phyloP scores from a whole-genome alignment of 2,888 invertebrate species.

The Chaetoderma sp. region DNA sequence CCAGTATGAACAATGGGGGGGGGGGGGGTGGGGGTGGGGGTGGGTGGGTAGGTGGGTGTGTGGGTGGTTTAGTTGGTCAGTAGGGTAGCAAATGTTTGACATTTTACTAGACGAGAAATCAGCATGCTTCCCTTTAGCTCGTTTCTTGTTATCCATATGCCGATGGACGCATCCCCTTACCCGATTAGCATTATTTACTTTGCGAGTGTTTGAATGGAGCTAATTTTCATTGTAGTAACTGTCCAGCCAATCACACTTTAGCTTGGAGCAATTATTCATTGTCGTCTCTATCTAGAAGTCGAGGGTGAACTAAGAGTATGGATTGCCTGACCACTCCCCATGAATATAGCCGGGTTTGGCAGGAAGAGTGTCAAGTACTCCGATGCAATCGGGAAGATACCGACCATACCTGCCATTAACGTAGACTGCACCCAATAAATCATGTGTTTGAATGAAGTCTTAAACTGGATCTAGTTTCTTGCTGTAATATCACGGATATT shows the following conservation, averaged over 20 bases:
- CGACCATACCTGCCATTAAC: conserved; percentile 2
- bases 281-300: conserved; percentile 5
- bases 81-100: too few relatives aligned
- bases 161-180: neutral
- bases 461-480: too few relatives aligned
- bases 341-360: neutral
- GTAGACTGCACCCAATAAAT: conserved; percentile 3
- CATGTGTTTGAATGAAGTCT: too few relatives aligned
- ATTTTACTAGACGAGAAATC: neutral
- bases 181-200: neutral
- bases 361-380: neutral
- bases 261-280: conserved; percentile 5
- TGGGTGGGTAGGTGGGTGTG: too few relatives aligned
- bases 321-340: neutral
- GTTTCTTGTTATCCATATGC: neutral
- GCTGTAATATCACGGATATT: neutral
- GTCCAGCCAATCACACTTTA: neutral
- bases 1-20: too few relatives aligned
- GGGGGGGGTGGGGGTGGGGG: too few relatives aligned
- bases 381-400: neutral
- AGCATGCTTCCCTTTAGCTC: neutral
- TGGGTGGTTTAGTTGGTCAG: too few relatives aligned
- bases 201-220: neutral
- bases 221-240: neutral
- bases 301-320: neutral